Conservation (phyloP, 1,140 invertebrate genomes). For the Apis florea region DNA sequence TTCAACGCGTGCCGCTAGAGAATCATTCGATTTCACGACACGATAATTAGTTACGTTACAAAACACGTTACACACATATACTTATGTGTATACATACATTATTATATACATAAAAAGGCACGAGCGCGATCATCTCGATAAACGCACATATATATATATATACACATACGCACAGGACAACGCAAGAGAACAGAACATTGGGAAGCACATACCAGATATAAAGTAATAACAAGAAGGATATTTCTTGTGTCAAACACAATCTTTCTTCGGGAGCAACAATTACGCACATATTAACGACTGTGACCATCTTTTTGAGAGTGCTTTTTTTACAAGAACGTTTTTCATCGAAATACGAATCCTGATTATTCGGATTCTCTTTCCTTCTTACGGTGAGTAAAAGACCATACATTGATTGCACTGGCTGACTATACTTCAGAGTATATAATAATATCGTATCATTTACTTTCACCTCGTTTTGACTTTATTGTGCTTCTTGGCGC, state of each 20-base stretch:
- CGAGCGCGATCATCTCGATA: neutral
- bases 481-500: no score
- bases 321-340: slow-evolving; percentile 1
- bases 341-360: no score
- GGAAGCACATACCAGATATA: slow-evolving; percentile 9
- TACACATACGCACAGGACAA: neutral
- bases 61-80: neutral
- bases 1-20: slow-evolving; percentile 8
- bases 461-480: neutral
- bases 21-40: slow-evolving; percentile 30
- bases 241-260: neutral
- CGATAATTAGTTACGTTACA: slow-evolving; percentile 11
- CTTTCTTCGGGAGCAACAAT: slow-evolving; percentile 5
- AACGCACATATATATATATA: neutral
- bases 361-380: slow-evolving; percentile 17
- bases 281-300: neutral
- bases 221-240: neutral
- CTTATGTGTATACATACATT: neutral
- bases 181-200: neutral
- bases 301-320: neutral
- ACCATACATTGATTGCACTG: neutral
- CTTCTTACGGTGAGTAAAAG: slow-evolving; percentile 18
- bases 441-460: neutral
- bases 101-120: neutral
- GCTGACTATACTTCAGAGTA: neutral